Conservation (phyloP, 2,797 vertebrate genomes). For the Periparus ater region DNA sequence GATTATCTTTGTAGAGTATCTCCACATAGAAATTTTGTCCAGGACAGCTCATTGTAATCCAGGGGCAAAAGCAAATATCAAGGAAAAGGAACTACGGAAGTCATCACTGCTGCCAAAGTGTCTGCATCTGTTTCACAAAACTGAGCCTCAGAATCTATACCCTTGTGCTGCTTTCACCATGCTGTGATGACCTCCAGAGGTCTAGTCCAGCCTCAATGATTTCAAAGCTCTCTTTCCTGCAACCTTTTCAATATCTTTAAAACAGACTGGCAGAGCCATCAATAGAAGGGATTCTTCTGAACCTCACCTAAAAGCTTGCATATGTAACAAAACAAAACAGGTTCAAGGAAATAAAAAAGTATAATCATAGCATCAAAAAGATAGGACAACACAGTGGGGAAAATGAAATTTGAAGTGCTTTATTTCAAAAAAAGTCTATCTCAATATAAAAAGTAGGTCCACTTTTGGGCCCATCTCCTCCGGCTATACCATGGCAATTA, state of each 20-base stretch:
- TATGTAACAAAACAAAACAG: not conserved
- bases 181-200: not conserved
- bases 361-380: not conserved
- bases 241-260: not conserved
- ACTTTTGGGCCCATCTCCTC: not conserved
- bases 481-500: not conserved
- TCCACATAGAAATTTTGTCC: not conserved
- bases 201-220: not conserved
- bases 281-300: not conserved
- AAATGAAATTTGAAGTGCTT: not conserved
- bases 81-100: not conserved
- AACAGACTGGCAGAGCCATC: not conserved
- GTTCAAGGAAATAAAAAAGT: not conserved
- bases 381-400: not conserved
- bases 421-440: not conserved
- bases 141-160: not conserved
- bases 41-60: not conserved
- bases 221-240: not conserved
- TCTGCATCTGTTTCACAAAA: not conserved
- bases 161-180: not conserved
- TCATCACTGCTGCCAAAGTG: not conserved
- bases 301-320: not conserved
- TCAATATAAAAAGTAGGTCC: not conserved
- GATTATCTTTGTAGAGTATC: not conserved
- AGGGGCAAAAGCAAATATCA: not conserved